A percentile compares a stretch with the other conserved stretches of the same genome.
Conservation (phyloP, 2,888 invertebrate species). For the Hypomecis atomaria region DNA sequence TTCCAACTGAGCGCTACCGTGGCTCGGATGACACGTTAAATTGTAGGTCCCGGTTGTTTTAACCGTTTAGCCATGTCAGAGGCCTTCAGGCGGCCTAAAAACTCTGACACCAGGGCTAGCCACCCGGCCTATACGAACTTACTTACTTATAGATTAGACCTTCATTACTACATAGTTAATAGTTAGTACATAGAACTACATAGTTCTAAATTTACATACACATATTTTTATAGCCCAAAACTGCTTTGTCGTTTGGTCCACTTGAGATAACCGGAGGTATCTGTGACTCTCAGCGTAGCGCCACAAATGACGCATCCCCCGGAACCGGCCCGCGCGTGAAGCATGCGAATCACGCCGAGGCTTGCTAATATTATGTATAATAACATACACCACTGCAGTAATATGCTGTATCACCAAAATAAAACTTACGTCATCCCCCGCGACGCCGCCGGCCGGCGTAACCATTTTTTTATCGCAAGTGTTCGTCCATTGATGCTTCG, state of each 20-base stretch:
- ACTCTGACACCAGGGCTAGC: too few relatives aligned
- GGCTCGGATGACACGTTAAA: too few relatives aligned
- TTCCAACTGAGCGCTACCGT: too few relatives aligned
- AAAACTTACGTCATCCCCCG: conserved; percentile 59
- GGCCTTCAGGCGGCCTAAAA: too few relatives aligned
- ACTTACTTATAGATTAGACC: too few relatives aligned
- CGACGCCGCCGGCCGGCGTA: conserved; percentile 17
- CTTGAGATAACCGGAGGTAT: not conserved
- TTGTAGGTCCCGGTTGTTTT: too few relatives aligned
- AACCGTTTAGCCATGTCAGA: too few relatives aligned
- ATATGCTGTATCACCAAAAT: conserved; percentile 51
- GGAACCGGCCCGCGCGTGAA: conserved; percentile 50
- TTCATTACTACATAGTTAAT: too few relatives aligned
- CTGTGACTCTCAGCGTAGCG: conserved; percentile 16
- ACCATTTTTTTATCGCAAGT: conserved; percentile 9
- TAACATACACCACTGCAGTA: conserved; percentile 52
- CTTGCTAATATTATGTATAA: conserved; percentile 47
- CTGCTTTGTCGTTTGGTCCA: not conserved
- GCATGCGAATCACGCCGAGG: conserved; percentile 46
- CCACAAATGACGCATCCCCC: conserved; percentile 49
- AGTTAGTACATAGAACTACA: too few relatives aligned
- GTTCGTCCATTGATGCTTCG: not conserved
- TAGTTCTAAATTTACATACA: too few relatives aligned
- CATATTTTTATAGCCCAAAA: too few relatives aligned
- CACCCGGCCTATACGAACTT: too few relatives aligned